A percentile compares a stretch with the other conserved stretches of the same genome.
phyloP scores from a whole-genome alignment of 2,888 invertebrate genomes.

The Frankliniella fusca region DNA sequence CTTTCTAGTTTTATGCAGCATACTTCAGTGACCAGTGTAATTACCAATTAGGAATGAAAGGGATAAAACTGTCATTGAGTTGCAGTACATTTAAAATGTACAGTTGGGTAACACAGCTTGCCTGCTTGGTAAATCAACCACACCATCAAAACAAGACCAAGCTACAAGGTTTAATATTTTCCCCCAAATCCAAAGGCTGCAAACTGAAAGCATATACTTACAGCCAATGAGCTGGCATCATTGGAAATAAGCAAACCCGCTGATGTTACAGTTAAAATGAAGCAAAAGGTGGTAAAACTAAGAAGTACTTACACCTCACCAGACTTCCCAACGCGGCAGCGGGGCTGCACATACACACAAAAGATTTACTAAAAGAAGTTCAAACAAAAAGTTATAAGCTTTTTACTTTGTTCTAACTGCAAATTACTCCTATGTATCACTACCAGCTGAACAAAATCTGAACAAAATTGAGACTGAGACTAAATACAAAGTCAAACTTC shows the following conservation, averaged over 20 bases:
- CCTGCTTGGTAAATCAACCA: neutral
- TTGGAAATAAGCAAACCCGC: conserved; percentile 31
- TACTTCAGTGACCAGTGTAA: too few species aligned
- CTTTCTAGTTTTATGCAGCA: too few species aligned
- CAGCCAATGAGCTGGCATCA: conserved; percentile 27
- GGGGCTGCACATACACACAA: conserved; percentile 21
- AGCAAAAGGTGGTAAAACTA: conserved; percentile 34
- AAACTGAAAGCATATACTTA: neutral
- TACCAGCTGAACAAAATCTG: too few species aligned
- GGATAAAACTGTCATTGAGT: too few species aligned
- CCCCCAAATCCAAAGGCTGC: neutral
- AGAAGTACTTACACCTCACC: conserved; percentile 79
- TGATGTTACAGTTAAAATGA: neutral
- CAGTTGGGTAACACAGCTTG: neutral
- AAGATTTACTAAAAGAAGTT: neutral
- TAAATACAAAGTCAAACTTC: too few species aligned
- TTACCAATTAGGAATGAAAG: too few species aligned
- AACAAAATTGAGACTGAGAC: too few species aligned
- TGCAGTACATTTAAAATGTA: neutral
- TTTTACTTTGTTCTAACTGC: neutral
- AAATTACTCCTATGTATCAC: neutral
- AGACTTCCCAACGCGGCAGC: conserved; percentile 61
- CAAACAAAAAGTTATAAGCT: neutral
- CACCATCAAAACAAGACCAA: too few species aligned
- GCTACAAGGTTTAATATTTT: too few species aligned